Percentiles rank a stretch among this genome's conserved stretches.
These are phyloP conservation scores for Antedon mediterranea DNA, from an alignment of 53 echinoderm and acorn worm genomes.

Conservation along the genomic window DNA sequence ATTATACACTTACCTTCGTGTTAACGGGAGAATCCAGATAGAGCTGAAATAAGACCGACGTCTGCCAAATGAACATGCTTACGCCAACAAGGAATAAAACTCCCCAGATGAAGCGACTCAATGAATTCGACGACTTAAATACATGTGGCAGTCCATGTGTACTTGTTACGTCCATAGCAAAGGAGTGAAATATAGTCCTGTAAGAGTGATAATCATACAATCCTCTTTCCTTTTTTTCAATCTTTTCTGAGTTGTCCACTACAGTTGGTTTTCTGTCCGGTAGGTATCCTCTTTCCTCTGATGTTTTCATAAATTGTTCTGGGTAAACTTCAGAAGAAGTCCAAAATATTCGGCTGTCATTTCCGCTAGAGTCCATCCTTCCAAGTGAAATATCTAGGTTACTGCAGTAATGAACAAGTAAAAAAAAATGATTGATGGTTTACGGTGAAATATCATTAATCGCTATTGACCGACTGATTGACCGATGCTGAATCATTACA, in stretches of 20 bases:
- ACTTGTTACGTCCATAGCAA: slow-evolving; percentile 16
- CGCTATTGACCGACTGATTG: no score
- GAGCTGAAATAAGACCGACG: neutral
- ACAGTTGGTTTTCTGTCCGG: neutral
- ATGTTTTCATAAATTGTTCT: neutral
- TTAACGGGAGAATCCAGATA: neutral
- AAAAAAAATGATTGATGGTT: no score
- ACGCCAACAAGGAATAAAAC: slow-evolving; percentile 10
- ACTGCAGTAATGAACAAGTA: no score
- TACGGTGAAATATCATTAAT: no score
- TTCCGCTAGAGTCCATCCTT: neutral
- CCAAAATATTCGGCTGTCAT: neutral
- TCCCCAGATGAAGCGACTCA: slow-evolving; percentile 25
- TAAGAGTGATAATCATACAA: neutral
- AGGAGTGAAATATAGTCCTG: neutral
- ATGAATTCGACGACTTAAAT: slow-evolving; percentile 4
- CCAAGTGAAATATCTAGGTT: neutral
- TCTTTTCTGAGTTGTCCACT: no score
- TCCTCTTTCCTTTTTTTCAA: neutral
- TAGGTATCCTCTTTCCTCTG: neutral
- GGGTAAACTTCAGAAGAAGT: neutral
- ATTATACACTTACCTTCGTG: slow-evolving; percentile 9
- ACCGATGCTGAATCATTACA: no score
- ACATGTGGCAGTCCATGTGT: slow-evolving; percentile 36
- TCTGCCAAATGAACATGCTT: slow-evolving; percentile 27